Conservation (phyloP, 2,888 invertebrate species). For the Electrophaes corylata region DNA sequence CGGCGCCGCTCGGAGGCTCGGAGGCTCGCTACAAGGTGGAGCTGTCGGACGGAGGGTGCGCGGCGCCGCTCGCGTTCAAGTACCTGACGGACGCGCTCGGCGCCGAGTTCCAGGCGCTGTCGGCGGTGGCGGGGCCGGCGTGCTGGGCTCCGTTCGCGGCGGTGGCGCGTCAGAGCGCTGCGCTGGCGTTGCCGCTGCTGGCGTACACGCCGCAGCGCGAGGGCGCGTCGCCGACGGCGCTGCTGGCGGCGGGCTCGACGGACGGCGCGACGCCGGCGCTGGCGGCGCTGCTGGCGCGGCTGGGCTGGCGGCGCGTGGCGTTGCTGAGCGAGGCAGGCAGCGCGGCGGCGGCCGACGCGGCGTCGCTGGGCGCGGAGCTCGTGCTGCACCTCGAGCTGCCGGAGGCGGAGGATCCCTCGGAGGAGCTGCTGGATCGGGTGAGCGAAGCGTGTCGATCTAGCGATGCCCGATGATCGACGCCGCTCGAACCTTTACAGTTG, state of each 20-base stretch:
- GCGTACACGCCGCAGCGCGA: slow-evolving; percentile 65
- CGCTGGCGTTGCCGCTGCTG: slow-evolving; percentile 62
- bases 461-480: too few species aligned
- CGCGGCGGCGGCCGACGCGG: slow-evolving; percentile 53
- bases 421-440: slow-evolving; percentile 48
- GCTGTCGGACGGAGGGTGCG: slow-evolving; percentile 63
- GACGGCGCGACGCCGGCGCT: slow-evolving; percentile 45
- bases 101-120: slow-evolving; percentile 62
- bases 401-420: slow-evolving; percentile 60
- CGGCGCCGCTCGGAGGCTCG: slow-evolving; percentile 29
- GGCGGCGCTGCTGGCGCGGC: slow-evolving; percentile 46
- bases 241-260: slow-evolving; percentile 56
- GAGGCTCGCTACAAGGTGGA: slow-evolving; percentile 58
- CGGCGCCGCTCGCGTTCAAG: slow-evolving; percentile 61
- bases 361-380: slow-evolving; percentile 53
- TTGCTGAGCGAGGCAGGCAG: slow-evolving; percentile 62
- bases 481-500: too few species aligned
- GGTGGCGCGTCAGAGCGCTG: slow-evolving; percentile 61
- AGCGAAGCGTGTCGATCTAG: not conserved
- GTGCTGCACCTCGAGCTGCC: slow-evolving; percentile 60
- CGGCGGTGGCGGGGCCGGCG: slow-evolving; percentile 68
- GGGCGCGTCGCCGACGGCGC: slow-evolving; percentile 53
- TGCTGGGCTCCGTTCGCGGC: slow-evolving; percentile 68
- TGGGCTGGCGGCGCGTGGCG: slow-evolving; percentile 64
- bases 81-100: slow-evolving; percentile 64